Base-by-base conservation (phyloP, 2,797 vertebrate species). In the Scarus forsteni region DNA sequence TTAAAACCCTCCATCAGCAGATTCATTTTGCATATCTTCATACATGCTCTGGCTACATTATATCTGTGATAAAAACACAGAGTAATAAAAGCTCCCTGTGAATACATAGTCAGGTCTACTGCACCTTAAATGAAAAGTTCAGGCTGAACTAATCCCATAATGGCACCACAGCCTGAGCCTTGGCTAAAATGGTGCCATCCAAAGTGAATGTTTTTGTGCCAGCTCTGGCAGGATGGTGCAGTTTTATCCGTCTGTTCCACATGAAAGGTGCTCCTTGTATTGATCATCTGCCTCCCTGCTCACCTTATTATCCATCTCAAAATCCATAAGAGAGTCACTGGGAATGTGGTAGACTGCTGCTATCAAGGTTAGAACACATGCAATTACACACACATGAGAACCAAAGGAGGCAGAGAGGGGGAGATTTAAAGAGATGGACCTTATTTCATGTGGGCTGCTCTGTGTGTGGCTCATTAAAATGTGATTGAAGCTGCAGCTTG, bases 261-360 rank as follows among this genome's bases (percentile, higher is more conserved):
- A 88, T 83, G 76, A 85, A 84, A 60, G 66, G 54, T 62, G 77
- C 69, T 68, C 44, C 54, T 19, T 38, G 55, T 90, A 90, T 87
- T 83, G 89, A 90, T 88, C 81, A 77, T 70, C 70, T 73, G 53
- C 65, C 81, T 87, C 84, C 71, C 66, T 75, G 78, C 77, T 81
- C 86, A 86, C 81, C 69, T 80, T 85, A 86, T 85, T 87, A 86
- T 82, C 71, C 75, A 70, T 71, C 66, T 81, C 58, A 56, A 77
- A 85, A 89, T 83, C 87, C 82, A 88, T 14, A 58, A 75, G 58
- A 54, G 80, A 80, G 66, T 88, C 79, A 73, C 75, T 75, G 69
- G 56, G 63, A 77, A 65, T 8, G 14, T 57, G 69, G 75, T 75
- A 74, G 57, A 72, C 70, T 69, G 40, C 12, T 45, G 73, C 52